Conservation (phyloP, 92 coral and sea anemone species). For the Phenganax subtilis region DNA sequence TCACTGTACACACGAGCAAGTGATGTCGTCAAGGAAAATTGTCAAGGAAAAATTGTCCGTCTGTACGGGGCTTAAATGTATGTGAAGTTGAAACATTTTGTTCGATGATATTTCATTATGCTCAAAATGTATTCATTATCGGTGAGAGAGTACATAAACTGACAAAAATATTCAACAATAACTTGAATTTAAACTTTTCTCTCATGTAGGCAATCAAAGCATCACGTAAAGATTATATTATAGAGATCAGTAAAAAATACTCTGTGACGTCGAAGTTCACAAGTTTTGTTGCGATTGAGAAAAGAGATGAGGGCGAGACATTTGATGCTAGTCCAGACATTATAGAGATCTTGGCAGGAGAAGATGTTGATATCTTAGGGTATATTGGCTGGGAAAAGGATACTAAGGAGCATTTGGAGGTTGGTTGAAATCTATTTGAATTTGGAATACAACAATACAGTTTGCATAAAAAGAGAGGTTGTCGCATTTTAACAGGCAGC, state of each 20-base stretch:
- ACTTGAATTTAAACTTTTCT: background rate
- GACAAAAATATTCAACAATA: too few species aligned
- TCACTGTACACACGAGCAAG: too few species aligned
- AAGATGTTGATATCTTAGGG: constrained; percentile 70
- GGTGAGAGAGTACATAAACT: too few species aligned
- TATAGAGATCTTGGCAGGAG: constrained; percentile 57
- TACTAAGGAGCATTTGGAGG: constrained; percentile 5
- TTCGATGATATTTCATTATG: too few species aligned
- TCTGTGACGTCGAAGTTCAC: constrained; percentile 89
- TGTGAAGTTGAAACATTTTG: too few species aligned
- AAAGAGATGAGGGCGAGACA: constrained; percentile 83
- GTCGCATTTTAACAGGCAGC: too few species aligned
- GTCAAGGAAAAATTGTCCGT: too few species aligned
- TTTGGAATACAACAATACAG: background rate
- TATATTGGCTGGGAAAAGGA: constrained; percentile 73
- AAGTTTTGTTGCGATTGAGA: constrained; percentile 92
- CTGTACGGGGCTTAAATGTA: too few species aligned
- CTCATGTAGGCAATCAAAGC: constrained; percentile 62
- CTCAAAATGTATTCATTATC: too few species aligned
- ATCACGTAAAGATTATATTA: constrained; percentile 73
- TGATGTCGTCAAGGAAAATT: too few species aligned
- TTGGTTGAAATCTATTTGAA: background rate
- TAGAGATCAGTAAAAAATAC: constrained; percentile 74
- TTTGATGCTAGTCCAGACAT: constrained; percentile 67
- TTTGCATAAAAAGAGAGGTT: too few species aligned